These are phyloP conservation scores for Anarrhichthys ocellatus DNA, from an alignment of 2,113 vertebrate species.

Conservation along the genomic window DNA sequence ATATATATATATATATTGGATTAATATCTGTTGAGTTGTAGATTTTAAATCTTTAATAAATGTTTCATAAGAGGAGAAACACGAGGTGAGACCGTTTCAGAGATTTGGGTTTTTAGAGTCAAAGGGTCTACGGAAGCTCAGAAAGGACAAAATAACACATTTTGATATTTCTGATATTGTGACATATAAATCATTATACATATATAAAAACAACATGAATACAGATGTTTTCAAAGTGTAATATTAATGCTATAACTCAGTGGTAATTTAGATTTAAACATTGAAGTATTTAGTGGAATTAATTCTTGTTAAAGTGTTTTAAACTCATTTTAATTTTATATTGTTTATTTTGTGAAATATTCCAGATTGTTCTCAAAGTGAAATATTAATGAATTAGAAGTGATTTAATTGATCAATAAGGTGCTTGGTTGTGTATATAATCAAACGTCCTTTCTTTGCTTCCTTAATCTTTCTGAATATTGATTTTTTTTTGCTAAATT, in stretches of 20 bases:
- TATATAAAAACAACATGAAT: neutral
- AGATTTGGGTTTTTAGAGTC: neutral
- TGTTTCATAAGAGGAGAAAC: conserved; percentile 34
- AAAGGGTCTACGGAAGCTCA: neutral
- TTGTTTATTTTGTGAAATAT: too few relatives aligned
- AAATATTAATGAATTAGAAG: neutral
- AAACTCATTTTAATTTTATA: too few relatives aligned
- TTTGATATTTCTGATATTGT: neutral
- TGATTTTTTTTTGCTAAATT: neutral
- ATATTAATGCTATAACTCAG: neutral
- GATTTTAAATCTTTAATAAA: neutral
- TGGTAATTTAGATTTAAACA: too few relatives aligned
- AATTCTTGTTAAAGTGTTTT: too few relatives aligned
- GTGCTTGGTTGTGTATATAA: neutral
- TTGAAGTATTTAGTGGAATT: too few relatives aligned
- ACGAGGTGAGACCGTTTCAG: neutral
- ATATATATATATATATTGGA: conserved; percentile 1
- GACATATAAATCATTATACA: neutral
- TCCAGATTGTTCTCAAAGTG: neutral
- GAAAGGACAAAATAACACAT: neutral
- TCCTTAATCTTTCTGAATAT: neutral
- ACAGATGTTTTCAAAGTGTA: neutral
- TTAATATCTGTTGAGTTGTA: conserved; percentile 35
- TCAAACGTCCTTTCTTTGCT: neutral
- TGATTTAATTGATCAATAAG: neutral